These are phyloP conservation scores for Dicyrtoma fusca DNA, from an alignment of 2,888 invertebrate species.

Conservation along the genomic window DNA sequence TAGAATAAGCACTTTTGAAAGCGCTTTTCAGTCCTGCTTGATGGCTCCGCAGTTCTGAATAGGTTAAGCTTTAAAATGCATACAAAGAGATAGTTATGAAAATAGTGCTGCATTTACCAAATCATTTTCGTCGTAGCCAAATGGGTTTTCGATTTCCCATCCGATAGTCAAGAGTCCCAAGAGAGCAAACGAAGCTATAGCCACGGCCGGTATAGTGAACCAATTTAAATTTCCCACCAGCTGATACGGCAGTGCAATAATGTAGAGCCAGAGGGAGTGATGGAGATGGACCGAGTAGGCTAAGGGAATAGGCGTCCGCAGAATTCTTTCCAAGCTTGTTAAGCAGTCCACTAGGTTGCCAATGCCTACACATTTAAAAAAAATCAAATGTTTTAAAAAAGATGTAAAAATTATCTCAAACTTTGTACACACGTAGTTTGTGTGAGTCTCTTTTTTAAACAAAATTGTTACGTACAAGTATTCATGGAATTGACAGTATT, in stretches of 20 bases:
- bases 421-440: too few species aligned
- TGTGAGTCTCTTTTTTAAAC: too few species aligned
- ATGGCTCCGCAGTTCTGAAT: too few species aligned
- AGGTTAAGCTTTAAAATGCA: too few species aligned
- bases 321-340: conserved; percentile 52
- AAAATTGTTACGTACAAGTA: conserved; percentile 10
- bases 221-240: conserved; percentile 31
- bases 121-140: conserved; percentile 52
- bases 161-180: conserved; percentile 33
- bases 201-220: conserved; percentile 1
- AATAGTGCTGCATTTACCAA: conserved; percentile 3
- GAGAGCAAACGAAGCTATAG: conserved; percentile 12
- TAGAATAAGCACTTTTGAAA: too few species aligned
- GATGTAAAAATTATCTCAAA: too few species aligned
- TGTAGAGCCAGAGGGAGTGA: conserved; percentile 47
- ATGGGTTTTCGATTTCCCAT: conserved; percentile 55
- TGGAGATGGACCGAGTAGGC: conserved; percentile 53
- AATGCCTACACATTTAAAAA: too few species aligned
- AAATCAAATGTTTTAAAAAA: too few species aligned
- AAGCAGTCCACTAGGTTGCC: conserved; percentile 54
- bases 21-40: too few species aligned
- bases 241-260: conserved; percentile 42
- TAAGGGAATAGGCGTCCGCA: conserved; percentile 52
- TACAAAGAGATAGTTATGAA: too few species aligned
- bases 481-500: neutral